These are phyloP conservation scores for Harpalus rubripes DNA, from an alignment of 2,888 invertebrate genomes.

Conservation along the genomic window DNA sequence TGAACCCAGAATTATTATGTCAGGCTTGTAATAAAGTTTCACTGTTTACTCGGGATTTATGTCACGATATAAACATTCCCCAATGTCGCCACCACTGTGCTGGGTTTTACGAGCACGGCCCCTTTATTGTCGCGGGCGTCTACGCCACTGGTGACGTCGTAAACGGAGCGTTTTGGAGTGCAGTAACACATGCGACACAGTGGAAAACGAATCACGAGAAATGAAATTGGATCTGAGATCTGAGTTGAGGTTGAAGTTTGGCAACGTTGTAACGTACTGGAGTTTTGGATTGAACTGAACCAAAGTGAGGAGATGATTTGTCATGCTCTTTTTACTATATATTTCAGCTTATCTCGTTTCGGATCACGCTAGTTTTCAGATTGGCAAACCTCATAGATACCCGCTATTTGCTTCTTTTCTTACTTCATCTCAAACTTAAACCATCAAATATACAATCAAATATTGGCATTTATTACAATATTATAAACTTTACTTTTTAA, in stretches of 20 bases:
- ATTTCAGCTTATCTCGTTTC: background rate
- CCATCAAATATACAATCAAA: background rate
- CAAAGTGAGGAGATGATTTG: constrained; percentile 4
- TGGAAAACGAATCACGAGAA: constrained; percentile 42
- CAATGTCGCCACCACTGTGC: constrained; percentile 25
- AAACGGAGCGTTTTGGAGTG: constrained; percentile 46
- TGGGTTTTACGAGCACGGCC: constrained; percentile 28
- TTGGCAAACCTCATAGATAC: too few species aligned
- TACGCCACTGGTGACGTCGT: constrained; percentile 51
- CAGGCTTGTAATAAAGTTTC: constrained; percentile 64
- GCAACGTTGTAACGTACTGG: constrained; percentile 12
- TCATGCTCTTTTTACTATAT: background rate
- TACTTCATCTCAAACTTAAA: background rate
- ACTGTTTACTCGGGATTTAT: constrained; percentile 65
- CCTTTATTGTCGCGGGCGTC: constrained; percentile 44
- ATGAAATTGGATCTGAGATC: constrained; percentile 26
- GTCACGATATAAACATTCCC: constrained; percentile 62
- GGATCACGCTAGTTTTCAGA: background rate
- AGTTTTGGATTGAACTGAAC: background rate
- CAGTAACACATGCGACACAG: constrained; percentile 49
- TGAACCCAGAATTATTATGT: constrained; percentile 66
- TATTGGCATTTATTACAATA: too few species aligned
- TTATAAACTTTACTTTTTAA: too few species aligned
- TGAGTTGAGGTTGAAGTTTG: background rate
- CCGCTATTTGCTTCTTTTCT: background rate